Evolutionary conservation across 2,113 vertebrate species (phyloP).

Genomic region (Engystomops pustulosus): DNA sequence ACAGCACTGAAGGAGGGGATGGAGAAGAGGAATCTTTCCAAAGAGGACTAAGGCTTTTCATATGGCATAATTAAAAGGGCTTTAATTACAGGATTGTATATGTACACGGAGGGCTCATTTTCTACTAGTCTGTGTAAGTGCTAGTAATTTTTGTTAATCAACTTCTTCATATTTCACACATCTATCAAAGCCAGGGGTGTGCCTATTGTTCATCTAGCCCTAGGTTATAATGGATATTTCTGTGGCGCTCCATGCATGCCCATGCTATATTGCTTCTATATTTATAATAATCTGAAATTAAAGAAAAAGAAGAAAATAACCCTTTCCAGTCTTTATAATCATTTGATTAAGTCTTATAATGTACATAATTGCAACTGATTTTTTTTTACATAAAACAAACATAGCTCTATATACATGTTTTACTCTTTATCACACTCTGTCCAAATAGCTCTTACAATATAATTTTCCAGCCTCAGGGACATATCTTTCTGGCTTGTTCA

Average conservation of each 20-base stretch:
- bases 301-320: background rate
- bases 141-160: conserved; percentile 19
- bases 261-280: background rate
- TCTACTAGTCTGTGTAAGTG: background rate
- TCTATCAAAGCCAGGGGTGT: background rate
- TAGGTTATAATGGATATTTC: conserved; percentile 14
- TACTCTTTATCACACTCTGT: no score
- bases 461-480: background rate
- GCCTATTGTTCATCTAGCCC: background rate
- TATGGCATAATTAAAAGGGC: conserved; percentile 29
- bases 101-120: background rate
- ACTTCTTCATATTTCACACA: background rate
- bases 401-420: no score
- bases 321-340: background rate
- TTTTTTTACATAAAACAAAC: no score
- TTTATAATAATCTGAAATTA: background rate
- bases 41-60: conserved; percentile 7
- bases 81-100: conserved; percentile 29
- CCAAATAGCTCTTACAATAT: background rate
- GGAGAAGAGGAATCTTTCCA: background rate
- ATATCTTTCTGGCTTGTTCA: background rate
- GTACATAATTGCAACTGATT: no score
- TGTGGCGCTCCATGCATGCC: background rate
- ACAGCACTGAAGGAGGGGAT: background rate
- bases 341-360: no score